Evolutionary conservation across 2,113 vertebrate genomes (phyloP), one percentile per base, ranked within the genome.

Genomic region (Ahaetulla prasina): DNA sequence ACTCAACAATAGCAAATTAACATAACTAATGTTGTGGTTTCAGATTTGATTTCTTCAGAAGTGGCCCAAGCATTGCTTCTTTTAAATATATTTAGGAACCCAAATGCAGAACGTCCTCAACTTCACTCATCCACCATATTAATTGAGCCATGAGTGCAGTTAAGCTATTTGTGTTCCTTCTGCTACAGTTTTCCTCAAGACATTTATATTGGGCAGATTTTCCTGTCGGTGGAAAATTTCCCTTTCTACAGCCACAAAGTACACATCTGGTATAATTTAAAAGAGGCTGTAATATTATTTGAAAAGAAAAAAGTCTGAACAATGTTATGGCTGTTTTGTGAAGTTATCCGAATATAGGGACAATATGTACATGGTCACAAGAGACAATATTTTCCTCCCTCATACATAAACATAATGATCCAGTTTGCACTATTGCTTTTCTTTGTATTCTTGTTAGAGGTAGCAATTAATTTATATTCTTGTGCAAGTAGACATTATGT

Each of bases 181-280:
- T 94, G 84, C 89, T 63, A 96, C 93, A 95, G 92, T 63, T 87
- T 49, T 93, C 94, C 95, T 47, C 55, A 84, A 94, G 94, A 80
- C 92, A 92, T 94, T 96, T 89, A 93, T 94, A 95, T 92, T 49
- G 3, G n/a, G n/a, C 39, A 91, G 84, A 92, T 87, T 93, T 95
- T 96, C 91, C 93, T 93, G 0, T 95, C 94, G 95, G 92, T 88
- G 90, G 95, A 95, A 95, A 95, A 94, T 92, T 95, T 91, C 2
- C 95, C 95, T 80, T 80, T 43, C 35, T 18, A 43, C 18, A 80
- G 68, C 68, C 35, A 80, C 35, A 80, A 43, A 80, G 35, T 9
- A 80, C 18, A 23, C 35, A 43, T 80, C 74, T 80, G 35, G 35
- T 90, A 87, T 94, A 74, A 93, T 96, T 96, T 96, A 27, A 91